Percentiles rank a stretch among this genome's conserved stretches.
These are phyloP conservation scores for Epirrhoe tristata DNA, from an alignment of 2,888 invertebrate genomes.

Conservation along the genomic window DNA sequence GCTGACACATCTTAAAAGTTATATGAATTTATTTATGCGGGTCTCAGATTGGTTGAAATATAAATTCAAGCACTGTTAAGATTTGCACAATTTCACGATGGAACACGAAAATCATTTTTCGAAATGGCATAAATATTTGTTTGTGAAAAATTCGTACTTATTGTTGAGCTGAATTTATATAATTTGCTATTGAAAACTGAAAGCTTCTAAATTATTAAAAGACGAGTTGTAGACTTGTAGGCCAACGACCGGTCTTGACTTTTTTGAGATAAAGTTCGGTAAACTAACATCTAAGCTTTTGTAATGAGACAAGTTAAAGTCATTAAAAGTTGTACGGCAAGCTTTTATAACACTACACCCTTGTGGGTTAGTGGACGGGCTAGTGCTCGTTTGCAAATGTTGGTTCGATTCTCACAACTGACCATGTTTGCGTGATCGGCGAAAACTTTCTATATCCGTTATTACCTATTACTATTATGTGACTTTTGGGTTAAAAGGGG, in stretches of 20 bases:
- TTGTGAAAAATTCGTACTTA: not conserved
- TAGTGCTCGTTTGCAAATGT: no score
- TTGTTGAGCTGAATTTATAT: not conserved
- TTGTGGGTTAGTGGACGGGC: not conserved
- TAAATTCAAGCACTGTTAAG: not conserved
- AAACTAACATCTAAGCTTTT: constrained; percentile 20
- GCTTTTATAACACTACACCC: not conserved
- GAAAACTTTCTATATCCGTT: no score
- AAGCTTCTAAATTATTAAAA: not conserved
- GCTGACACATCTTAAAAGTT: constrained; percentile 50
- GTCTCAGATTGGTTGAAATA: not conserved
- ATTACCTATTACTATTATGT: no score
- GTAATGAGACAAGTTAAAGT: constrained; percentile 19
- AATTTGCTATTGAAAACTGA: not conserved
- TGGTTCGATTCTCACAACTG: no score
- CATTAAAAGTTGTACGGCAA: constrained; percentile 1
- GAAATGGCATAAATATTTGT: constrained; percentile 1
- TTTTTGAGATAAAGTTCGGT: constrained; percentile 22
- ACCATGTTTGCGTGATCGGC: no score
- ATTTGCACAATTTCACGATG: not conserved
- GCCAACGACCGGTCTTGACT: constrained; percentile 19
- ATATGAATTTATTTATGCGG: not conserved
- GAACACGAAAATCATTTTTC: not conserved
- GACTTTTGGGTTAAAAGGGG: no score
- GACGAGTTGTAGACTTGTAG: constrained; percentile 1